Percentiles rank a stretch among this genome's conserved stretches.
phyloP scores from a whole-genome alignment of 1,140 invertebrate genomes.

The Drosophila oshimai region DNA sequence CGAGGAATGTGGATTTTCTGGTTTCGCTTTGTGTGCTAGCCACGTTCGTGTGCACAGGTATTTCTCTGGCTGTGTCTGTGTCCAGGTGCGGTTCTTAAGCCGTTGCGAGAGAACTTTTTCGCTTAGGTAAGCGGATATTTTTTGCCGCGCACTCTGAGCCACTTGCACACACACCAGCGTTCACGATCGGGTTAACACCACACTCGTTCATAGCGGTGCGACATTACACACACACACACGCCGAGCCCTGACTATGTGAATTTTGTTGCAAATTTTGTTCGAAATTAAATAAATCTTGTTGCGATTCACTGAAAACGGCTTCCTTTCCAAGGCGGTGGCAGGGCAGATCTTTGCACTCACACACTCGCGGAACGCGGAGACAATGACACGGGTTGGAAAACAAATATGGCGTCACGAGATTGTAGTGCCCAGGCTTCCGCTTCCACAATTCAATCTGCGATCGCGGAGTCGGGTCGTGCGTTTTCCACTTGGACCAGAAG shows the following conservation, averaged over 20 bases:
- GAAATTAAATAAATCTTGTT: neutral
- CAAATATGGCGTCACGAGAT: conserved; percentile 70
- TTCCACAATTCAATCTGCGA: conserved; percentile 32
- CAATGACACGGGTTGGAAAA: conserved; percentile 46
- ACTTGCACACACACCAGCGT: conserved; percentile 35
- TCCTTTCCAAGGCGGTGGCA: neutral
- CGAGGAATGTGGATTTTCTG: conserved; percentile 80
- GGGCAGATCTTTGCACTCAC: neutral
- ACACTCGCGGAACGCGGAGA: conserved; percentile 8
- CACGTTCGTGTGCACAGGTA: conserved; percentile 37
- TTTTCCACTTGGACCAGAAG: neutral
- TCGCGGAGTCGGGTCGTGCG: neutral
- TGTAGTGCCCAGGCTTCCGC: conserved; percentile 39
- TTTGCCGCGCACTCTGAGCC: conserved; percentile 33
- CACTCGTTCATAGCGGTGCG: conserved; percentile 39
- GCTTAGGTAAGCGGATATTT: conserved; percentile 77
- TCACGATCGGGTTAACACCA: conserved; percentile 36
- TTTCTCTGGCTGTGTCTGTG: conserved; percentile 23
- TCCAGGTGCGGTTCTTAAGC: conserved; percentile 56
- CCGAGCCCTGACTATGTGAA: neutral
- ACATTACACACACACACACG: neutral
- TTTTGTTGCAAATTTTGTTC: neutral
- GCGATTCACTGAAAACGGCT: neutral
- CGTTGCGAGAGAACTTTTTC: conserved; percentile 66
- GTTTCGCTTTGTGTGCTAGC: conserved; percentile 76